Base-by-base conservation (phyloP, 1,140 invertebrate species). In the Neodiprion pinetum region DNA sequence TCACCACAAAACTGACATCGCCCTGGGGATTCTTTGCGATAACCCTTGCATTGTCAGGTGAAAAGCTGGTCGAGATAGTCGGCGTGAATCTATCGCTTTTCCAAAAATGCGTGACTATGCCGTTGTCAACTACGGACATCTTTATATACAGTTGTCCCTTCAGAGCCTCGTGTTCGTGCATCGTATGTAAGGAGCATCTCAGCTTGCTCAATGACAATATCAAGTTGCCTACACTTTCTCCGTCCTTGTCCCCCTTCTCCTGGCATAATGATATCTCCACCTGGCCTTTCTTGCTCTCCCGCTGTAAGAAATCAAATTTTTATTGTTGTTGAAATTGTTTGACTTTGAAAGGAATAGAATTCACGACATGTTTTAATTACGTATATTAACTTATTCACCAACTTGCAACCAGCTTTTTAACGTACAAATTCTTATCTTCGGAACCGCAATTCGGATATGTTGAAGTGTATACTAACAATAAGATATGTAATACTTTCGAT, bases 101-200 rank as follows among this genome's bases (percentile, higher is more conserved):
- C 93, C 93, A 94, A 75, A 93, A 93, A 66, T 93, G 91, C 67
- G 93, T 91, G 1, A 93, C 90, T 77, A 92, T 92, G 69, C 91
- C 91, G 65, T 90, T 90, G 79, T 94, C 93, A 61, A 93, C 91
- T 69, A 94, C 91, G 0, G 92, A 92, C 71, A 94, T 94, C 86
- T 94, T 95, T 70, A 95, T 89, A 81, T 95, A 95, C 77, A 94
- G 88, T 61, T 92, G 92, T 14, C 92, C 92, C 87, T 92, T 92
- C 69, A 90, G 88, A 72, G 88, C 85, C 81, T 94, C 93, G 72
- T 93, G 92, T 77, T 93, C 90, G 72, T 93, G 92, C 93, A 93
- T 93, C 23, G 92, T 92, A 81, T 91, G 90, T 48, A 93, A 85
- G 67, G 90, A 92, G 80, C 92, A 93, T 76, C 92, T 86, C 21